Percentiles rank a stretch among this genome's conserved stretches.
phyloP scores from a whole-genome alignment of 2,888 invertebrate species.

The Mamestra brassicae region DNA sequence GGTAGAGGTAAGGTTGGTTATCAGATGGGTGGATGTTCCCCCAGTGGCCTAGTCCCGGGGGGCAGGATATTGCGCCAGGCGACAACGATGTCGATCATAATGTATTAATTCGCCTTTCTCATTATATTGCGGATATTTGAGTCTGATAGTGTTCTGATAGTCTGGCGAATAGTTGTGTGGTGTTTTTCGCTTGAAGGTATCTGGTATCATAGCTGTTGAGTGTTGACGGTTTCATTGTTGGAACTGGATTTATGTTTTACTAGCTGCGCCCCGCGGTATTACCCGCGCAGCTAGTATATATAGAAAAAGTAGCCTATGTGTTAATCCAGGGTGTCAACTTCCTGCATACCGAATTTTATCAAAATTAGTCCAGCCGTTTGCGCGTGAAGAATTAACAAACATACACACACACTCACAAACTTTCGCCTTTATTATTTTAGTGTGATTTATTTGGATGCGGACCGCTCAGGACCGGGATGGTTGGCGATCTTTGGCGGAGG shows the following conservation, averaged over 20 bases:
- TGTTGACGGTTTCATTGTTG: neutral
- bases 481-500: too few species aligned
- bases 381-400: too few species aligned
- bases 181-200: neutral
- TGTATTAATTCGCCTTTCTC: conserved; percentile 68
- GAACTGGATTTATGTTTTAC: neutral
- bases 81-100: conserved; percentile 57
- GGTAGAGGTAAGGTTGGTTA: conserved; percentile 15
- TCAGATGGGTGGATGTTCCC: conserved; percentile 37
- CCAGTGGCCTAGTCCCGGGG: conserved; percentile 61
- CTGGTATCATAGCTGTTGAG: neutral
- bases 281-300: too few species aligned
- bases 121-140: conserved; percentile 69
- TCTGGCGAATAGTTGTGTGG: conserved; percentile 22
- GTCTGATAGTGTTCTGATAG: conserved; percentile 57
- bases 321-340: too few species aligned
- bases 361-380: too few species aligned
- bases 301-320: too few species aligned
- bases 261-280: too few species aligned
- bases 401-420: too few species aligned
- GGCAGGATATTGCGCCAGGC: conserved; percentile 71
- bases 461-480: too few species aligned
- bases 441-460: too few species aligned
- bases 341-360: too few species aligned
- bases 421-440: too few species aligned